Evolutionary conservation across 1,140 invertebrate genomes (phyloP).

Genomic region (Nixonia krombeini): DNA sequence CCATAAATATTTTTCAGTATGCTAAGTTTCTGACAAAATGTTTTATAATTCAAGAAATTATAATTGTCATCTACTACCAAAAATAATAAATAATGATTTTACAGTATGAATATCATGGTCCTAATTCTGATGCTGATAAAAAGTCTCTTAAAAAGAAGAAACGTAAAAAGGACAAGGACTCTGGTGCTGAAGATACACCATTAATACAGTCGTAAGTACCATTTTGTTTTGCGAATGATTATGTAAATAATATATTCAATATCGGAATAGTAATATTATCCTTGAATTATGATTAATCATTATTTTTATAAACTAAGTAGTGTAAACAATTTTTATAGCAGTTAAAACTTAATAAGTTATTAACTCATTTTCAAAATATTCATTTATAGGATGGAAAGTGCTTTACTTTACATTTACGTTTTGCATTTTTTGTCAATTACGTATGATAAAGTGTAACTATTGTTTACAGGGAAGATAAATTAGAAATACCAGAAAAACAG

Average conservation of each 20-base stretch:
- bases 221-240: conserved; percentile 2
- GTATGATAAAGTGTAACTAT: no score
- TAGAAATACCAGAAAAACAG: conserved; percentile 35
- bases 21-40: no score
- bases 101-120: conserved; percentile 84
- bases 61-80: not conserved
- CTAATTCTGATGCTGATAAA: conserved; percentile 69
- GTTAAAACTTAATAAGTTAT: no score
- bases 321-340: no score
- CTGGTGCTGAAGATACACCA: conserved; percentile 76
- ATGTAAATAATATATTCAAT: conserved; percentile 1
- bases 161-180: conserved; percentile 82
- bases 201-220: conserved; percentile 53
- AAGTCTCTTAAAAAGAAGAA: conserved; percentile 83
- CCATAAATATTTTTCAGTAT: no score
- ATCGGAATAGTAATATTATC: no score
- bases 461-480: conserved; percentile 52
- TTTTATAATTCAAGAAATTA: no score
- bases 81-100: conserved; percentile 14
- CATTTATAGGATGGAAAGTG: no score
- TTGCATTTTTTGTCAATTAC: no score
- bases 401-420: no score
- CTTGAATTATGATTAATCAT: no score
- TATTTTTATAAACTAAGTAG: conserved; percentile 8
- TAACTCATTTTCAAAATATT: no score